A percentile compares a stretch with the other conserved stretches of the same genome.
Evolutionary conservation across 2,797 vertebrate species (phyloP).

Genomic region (Acrossocheilus wenchowensis): DNA sequence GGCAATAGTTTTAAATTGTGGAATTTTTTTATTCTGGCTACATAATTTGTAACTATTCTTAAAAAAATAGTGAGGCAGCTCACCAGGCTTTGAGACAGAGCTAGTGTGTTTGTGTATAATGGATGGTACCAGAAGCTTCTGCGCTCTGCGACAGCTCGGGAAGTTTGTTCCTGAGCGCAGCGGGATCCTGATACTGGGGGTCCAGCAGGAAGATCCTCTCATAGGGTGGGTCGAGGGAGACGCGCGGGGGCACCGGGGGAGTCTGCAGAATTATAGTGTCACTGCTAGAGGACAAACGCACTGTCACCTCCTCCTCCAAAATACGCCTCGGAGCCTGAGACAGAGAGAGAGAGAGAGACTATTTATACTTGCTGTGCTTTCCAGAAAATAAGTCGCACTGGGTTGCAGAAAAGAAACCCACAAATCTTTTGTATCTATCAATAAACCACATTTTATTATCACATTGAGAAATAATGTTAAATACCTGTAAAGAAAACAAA

Average conservation of each 20-base stretch:
- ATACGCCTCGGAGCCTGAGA: constrained; percentile 86
- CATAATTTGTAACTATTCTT: background rate
- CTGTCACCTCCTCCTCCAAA: constrained; percentile 89
- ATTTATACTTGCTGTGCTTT: background rate
- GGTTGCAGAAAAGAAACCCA: background rate
- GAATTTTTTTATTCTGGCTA: background rate
- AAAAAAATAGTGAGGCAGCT: background rate
- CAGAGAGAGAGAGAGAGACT: background rate
- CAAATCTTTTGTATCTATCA: background rate
- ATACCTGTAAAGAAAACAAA: background rate
- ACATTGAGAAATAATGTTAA: background rate
- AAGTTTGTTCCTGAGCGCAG: constrained; percentile 83
- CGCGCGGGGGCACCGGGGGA: constrained; percentile 85
- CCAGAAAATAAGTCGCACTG: background rate
- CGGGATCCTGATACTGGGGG: constrained; percentile 89
- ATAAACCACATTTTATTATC: background rate
- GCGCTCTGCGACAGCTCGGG: constrained; percentile 90
- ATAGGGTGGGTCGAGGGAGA: constrained; percentile 85
- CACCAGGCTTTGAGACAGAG: background rate
- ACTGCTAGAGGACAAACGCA: constrained; percentile 88
- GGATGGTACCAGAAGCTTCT: constrained; percentile 83
- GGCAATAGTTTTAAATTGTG: background rate
- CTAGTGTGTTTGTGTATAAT: constrained; percentile 18
- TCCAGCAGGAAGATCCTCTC: constrained; percentile 90
- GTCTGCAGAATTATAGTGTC: constrained; percentile 88